phyloP scores from a whole-genome alignment of 1,140 invertebrate species.

The Phocides pigmalion region DNA sequence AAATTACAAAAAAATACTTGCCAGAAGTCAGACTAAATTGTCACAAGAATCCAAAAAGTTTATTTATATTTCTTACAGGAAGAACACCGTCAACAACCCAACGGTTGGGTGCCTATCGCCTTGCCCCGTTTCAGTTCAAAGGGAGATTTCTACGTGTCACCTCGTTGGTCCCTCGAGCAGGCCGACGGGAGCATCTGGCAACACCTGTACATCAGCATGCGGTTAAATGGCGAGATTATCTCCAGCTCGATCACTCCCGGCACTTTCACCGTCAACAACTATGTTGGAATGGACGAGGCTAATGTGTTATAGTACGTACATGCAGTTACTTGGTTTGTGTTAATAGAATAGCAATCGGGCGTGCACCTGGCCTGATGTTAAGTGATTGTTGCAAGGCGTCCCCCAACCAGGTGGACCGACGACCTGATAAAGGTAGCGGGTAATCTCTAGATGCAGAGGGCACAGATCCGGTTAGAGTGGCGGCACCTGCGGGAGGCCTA shows the following conservation, averaged over 20 bases:
- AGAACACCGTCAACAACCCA: slow-evolving; percentile 63
- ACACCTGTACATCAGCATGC: slow-evolving; percentile 72
- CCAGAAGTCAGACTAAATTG: too few relatives aligned
- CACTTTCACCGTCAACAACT: slow-evolving; percentile 73
- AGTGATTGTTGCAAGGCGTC: too few relatives aligned
- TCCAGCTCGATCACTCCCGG: slow-evolving; percentile 70
- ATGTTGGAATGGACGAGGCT: slow-evolving; percentile 73
- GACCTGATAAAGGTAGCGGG: too few relatives aligned
- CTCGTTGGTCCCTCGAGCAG: slow-evolving; percentile 62
- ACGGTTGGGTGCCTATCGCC: slow-evolving; percentile 75
- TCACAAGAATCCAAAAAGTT: too few relatives aligned
- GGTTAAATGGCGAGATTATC: slow-evolving; percentile 54
- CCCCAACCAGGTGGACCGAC: too few relatives aligned
- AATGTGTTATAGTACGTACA: slow-evolving; percentile 62
- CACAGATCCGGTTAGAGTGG: too few relatives aligned
- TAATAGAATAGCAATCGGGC: too few relatives aligned
- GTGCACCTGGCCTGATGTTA: too few relatives aligned
- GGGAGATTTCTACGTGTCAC: slow-evolving; percentile 66
- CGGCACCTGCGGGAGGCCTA: too few relatives aligned
- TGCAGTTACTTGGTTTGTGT: too few relatives aligned
- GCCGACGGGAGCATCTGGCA: slow-evolving; percentile 70
- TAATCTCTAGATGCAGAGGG: too few relatives aligned
- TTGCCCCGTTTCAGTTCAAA: slow-evolving; percentile 67
- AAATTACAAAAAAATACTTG: too few relatives aligned
- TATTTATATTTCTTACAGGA: slow-evolving; percentile 52